Evolutionary conservation across 2,888 invertebrate species (phyloP), one percentile per base, ranked within the genome.

Genomic region (Apamea sordens): DNA sequence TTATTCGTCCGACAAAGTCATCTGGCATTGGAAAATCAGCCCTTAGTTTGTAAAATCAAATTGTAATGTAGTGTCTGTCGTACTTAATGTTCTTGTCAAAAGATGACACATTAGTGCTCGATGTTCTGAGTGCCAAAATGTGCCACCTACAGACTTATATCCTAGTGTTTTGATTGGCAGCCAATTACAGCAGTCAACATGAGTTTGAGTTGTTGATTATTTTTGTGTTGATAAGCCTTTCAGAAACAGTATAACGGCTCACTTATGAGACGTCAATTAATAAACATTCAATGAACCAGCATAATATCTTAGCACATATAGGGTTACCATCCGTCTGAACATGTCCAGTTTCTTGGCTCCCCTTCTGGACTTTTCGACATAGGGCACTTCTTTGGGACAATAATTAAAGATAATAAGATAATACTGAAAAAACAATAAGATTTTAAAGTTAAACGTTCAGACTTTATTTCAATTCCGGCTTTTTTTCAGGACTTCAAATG

Each of bases 221-320:
- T 61, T 80, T 75, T 50, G 76, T 50, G 50, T 75, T 53, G 50
- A 50, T 15, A 59, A 53, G 44, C 76, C 50, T 82, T 67, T 18
- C 32, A 67, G 36, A 68, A 53, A 75, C 11, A 61, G 32, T 67
- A 59, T 24, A 82, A 67, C 15, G 10, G 41, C 53, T 1, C 44
- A 82, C 59, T 67, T 44, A 18, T 2, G n/a, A 73, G 36, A 74
- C 7, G 2, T 56, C 41, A 79, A 47, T 76, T 47, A 56, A 24
- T 36, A 47, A 67, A 61, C 2, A 41, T 53, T 36, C 21, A 21
- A 47, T 28, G 0, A 79, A 50, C 32, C n/a, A 79, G 28, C 36
- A n/a, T 59, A 56, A n/a, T 41, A 76, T 36, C 32, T 15, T 28
- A 36, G 28, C 21, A 76, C 24, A 63, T 28, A 1, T 28, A n/a